phyloP scores from a whole-genome alignment of 2,888 invertebrate genomes.

The Lepetodrilus schrolli region DNA sequence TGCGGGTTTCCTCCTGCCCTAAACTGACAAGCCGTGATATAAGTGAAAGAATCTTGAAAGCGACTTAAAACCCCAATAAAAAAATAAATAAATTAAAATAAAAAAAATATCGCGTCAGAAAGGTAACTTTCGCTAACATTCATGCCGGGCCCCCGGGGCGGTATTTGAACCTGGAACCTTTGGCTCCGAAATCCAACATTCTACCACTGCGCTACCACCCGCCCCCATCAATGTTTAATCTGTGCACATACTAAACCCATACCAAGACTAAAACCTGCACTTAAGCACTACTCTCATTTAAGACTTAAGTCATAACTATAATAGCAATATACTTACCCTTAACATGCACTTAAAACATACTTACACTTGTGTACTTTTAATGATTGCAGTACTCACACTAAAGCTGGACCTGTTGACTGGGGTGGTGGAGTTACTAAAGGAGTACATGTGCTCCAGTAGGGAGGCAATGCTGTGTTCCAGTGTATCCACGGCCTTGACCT shows the following conservation, averaged over 20 bases:
- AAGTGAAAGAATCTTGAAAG: no score
- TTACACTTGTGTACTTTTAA: no score
- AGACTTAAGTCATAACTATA: no score
- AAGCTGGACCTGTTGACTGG: constrained; percentile 15
- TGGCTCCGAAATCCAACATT: no score
- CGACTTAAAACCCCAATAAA: no score
- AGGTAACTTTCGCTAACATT: no score
- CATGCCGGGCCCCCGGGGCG: no score
- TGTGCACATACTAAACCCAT: not conserved
- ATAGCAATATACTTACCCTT: no score
- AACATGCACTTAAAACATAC: not conserved
- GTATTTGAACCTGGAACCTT: no score
- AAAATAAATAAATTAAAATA: not conserved
- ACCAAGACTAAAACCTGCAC: not conserved
- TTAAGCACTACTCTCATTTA: no score
- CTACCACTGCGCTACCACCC: not conserved
- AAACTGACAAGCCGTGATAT: no score
- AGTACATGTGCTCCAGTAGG: constrained; percentile 73
- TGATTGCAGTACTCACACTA: constrained; percentile 10
- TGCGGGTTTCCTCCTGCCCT: no score
- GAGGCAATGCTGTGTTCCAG: constrained; percentile 75
- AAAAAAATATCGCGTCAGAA: not conserved
- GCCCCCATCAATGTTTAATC: not conserved
- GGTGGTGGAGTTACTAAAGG: constrained; percentile 15
- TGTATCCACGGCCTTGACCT: constrained; percentile 75